Evolutionary conservation across 2,113 vertebrate species (phyloP).

Genomic region (Oreochromis spilurus): DNA sequence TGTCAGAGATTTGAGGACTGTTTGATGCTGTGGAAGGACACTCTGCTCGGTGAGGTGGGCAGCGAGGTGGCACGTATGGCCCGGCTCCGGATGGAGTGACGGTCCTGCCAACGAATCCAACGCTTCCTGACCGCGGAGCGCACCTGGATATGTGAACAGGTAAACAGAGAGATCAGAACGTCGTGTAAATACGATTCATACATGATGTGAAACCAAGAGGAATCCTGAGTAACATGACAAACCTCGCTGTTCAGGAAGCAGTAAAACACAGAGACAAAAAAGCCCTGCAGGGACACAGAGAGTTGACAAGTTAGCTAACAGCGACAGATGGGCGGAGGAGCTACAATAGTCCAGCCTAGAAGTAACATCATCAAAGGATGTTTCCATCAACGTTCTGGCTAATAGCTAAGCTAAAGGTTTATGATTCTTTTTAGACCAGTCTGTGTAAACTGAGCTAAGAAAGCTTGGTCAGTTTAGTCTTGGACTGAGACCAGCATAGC

Average conservation of each 20-base stretch:
- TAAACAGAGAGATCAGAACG: neutral
- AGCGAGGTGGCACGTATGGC: conserved; percentile 17
- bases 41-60: conserved; percentile 37
- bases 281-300: conserved; percentile 23
- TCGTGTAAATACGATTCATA: neutral
- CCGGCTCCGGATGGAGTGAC: conserved; percentile 36
- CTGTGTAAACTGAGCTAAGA: neutral
- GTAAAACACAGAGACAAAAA: conserved; percentile 50
- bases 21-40: conserved; percentile 53
- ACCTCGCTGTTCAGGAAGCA: conserved; percentile 54
- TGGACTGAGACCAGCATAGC: neutral
- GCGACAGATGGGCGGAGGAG: neutral
- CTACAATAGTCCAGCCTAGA: neutral
- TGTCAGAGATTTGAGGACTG: conserved; percentile 21
- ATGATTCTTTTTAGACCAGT: neutral
- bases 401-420: neutral
- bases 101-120: conserved; percentile 49
- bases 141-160: neutral
- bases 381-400: neutral
- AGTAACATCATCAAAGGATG: neutral
- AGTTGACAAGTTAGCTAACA: neutral
- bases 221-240: neutral
- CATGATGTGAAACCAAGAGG: neutral
- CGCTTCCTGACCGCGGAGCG: conserved; percentile 34
- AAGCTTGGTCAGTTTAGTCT: neutral